A percentile compares a stretch with the other conserved stretches of the same genome.
These are phyloP conservation scores for Nebria ingens DNA, from an alignment of 1,140 invertebrate genomes.

Conservation along the genomic window DNA sequence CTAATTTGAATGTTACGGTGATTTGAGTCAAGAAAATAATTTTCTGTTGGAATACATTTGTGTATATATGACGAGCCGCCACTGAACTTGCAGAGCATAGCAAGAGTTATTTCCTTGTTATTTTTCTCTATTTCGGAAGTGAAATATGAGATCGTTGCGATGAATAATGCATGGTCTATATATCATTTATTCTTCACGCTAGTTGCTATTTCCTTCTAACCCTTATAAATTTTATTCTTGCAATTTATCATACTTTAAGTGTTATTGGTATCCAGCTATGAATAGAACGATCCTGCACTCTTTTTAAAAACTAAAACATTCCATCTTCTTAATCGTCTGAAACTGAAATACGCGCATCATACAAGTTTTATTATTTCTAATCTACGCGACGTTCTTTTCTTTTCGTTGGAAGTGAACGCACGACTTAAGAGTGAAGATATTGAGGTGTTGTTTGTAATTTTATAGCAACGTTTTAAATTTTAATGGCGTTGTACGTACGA, in stretches of 20 bases:
- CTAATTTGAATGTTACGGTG: no score
- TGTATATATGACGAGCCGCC: not conserved
- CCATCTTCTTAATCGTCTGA: not conserved
- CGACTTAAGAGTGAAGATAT: not conserved
- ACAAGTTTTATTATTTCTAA: not conserved
- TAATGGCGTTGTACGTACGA: not conserved
- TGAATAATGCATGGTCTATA: constrained; percentile 11
- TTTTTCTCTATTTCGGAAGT: constrained; percentile 7
- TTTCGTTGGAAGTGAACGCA: not conserved
- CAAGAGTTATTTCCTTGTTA: not conserved
- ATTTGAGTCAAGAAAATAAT: no score
- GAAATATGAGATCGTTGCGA: constrained; percentile 10
- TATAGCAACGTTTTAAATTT: constrained; percentile 11
- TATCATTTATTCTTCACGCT: constrained; percentile 11
- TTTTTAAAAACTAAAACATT: not conserved
- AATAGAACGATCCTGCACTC: not conserved
- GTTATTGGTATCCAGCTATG: constrained; percentile 9
- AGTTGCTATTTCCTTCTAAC: constrained; percentile 1
- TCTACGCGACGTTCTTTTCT: not conserved
- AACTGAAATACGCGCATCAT: not conserved
- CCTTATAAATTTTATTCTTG: constrained; percentile 11
- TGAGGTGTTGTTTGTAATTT: constrained; percentile 6
- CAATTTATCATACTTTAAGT: constrained; percentile 8
- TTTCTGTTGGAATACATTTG: no score
- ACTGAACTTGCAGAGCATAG: not conserved